Evolutionary conservation across 2,797 vertebrate species (phyloP).

Genomic region (Platyrinchus mystaceus): DNA sequence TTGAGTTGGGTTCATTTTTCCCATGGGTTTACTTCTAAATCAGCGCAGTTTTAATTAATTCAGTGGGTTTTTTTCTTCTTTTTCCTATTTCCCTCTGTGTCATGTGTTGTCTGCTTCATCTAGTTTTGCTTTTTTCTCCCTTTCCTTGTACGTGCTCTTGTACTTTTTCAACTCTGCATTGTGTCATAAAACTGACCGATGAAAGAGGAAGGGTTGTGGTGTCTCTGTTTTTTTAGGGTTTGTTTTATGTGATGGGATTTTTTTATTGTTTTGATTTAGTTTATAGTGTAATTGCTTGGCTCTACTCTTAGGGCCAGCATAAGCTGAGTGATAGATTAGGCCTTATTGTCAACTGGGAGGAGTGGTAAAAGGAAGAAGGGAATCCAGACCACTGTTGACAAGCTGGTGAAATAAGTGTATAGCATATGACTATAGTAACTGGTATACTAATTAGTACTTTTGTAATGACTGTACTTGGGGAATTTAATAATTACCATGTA

Average conservation of each 20-base stretch:
- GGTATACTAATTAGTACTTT: not conserved
- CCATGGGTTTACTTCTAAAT: too few species aligned
- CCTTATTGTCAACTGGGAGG: not conserved
- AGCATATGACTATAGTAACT: not conserved
- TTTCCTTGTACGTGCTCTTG: not conserved
- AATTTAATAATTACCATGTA: not conserved
- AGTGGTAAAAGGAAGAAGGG: not conserved
- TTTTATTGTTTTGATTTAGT: not conserved
- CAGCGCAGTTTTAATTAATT: not conserved
- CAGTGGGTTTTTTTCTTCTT: not conserved
- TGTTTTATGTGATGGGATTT: not conserved
- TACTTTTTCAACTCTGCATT: not conserved
- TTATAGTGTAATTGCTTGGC: not conserved
- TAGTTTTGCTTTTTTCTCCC: not conserved
- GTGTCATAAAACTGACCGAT: not conserved
- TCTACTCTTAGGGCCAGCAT: not conserved
- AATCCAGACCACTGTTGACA: not conserved
- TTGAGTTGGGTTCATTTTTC: too few species aligned
- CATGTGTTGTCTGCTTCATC: not conserved
- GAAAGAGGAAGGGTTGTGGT: not conserved
- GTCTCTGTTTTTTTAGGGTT: not conserved
- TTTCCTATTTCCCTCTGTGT: not conserved
- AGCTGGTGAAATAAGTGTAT: not conserved
- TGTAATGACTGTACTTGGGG: not conserved
- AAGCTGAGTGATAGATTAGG: not conserved